These are phyloP conservation scores for Hartigia nigra DNA, from an alignment of 2,888 invertebrate genomes.

Conservation along the genomic window DNA sequence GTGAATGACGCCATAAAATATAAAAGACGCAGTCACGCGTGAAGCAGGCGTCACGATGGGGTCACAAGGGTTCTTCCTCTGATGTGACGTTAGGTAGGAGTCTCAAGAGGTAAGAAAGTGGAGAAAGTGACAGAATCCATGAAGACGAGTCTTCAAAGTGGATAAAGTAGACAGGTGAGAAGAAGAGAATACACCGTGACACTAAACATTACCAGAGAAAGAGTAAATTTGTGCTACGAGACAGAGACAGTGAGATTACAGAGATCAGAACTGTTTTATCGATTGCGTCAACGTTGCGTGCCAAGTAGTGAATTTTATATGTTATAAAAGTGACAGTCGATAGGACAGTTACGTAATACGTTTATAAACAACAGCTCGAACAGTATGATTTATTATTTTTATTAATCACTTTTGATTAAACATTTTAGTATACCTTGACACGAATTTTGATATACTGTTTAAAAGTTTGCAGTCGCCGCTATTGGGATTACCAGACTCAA, in stretches of 20 bases:
- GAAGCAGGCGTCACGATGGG: background rate
- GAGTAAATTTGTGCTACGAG: background rate
- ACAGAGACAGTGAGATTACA: background rate
- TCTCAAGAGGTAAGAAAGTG: background rate
- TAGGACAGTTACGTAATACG: background rate
- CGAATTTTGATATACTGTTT: background rate
- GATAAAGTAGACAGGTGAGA: background rate
- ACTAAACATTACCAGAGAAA: background rate
- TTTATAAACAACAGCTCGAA: background rate
- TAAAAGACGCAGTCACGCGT: background rate
- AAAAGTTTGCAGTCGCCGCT: background rate
- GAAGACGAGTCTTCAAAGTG: background rate
- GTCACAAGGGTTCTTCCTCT: background rate
- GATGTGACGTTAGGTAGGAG: background rate
- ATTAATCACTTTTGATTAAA: background rate
- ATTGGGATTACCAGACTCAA: background rate
- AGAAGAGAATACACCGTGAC: background rate
- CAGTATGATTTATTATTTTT: background rate
- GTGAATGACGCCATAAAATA: background rate
- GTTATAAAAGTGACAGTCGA: background rate
- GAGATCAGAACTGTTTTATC: background rate
- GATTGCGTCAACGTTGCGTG: no score
- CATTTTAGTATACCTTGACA: background rate
- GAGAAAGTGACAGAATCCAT: background rate
- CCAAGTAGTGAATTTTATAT: no score